Percentiles rank a stretch among this genome's conserved stretches.
Evolutionary conservation across 2,888 invertebrate genomes (phyloP).

Genomic region (Piscicola geometra): DNA sequence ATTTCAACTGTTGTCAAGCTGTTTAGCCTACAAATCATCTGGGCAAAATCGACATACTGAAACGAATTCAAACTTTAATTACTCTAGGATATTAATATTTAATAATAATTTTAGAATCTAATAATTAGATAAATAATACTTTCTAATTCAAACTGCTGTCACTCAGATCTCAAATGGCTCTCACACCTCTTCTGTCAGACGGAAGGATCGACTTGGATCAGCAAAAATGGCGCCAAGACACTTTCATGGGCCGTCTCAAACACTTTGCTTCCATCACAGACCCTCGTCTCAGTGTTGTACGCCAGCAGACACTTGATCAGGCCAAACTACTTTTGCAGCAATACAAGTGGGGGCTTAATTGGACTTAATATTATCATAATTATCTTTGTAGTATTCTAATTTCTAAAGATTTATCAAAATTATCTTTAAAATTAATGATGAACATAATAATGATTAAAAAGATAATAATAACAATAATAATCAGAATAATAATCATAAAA

Average conservation of each 20-base stretch:
- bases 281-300: constrained; percentile 77
- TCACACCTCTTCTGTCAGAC: constrained; percentile 12
- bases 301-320: constrained; percentile 55
- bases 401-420: background rate
- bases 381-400: background rate
- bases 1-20: too few species aligned
- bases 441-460: too few species aligned
- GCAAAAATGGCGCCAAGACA: constrained; percentile 82
- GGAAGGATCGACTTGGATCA: constrained; percentile 64
- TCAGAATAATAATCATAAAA: too few species aligned
- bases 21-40: too few species aligned
- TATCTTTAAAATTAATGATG: background rate
- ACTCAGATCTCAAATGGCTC: background rate
- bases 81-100: too few species aligned
- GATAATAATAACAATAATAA: too few species aligned
- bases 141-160: too few species aligned
- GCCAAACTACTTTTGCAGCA: constrained; percentile 72
- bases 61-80: too few species aligned
- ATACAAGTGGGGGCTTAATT: constrained; percentile 60
- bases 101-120: too few species aligned
- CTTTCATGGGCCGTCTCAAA: constrained; percentile 80
- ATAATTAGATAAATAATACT: too few species aligned
- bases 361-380: background rate
- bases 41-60: too few species aligned
- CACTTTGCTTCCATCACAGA: constrained; percentile 89